Percentiles rank a stretch among this genome's conserved stretches.
Evolutionary conservation across 2,888 invertebrate genomes (phyloP).

Genomic region (Oligia latruncula): DNA sequence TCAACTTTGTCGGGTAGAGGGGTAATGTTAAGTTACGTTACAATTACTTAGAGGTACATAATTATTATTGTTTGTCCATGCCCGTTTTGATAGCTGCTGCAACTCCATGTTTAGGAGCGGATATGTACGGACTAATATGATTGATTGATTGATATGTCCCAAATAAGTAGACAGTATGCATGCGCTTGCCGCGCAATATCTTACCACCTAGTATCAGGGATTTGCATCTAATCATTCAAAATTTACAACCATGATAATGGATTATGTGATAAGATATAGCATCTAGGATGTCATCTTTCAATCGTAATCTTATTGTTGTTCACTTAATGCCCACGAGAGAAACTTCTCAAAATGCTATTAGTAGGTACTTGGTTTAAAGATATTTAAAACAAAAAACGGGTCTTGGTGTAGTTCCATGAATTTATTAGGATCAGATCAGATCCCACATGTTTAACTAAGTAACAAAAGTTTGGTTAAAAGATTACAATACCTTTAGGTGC

Average conservation of each 20-base stretch:
- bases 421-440: slow-evolving; percentile 2
- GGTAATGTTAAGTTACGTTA: not conserved
- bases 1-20: not conserved
- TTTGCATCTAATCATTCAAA: slow-evolving; percentile 12
- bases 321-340: not conserved
- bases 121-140: slow-evolving; percentile 15
- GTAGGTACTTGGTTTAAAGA: not conserved
- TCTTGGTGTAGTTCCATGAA: not conserved
- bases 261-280: slow-evolving; percentile 13
- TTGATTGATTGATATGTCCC: slow-evolving; percentile 50
- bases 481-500: not conserved
- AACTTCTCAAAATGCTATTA: not conserved
- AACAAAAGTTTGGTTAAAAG: not conserved
- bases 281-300: not conserved
- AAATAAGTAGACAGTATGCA: slow-evolving; percentile 19
- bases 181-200: not conserved
- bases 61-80: not conserved
- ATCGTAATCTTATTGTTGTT: slow-evolving; percentile 14
- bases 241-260: not conserved
- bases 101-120: slow-evolving; percentile 29
- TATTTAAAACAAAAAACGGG: too few species aligned
- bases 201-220: not conserved
- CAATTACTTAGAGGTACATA: not conserved
- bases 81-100: not conserved
- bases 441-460: not conserved